These are phyloP conservation scores for Parnassius apollo DNA, from an alignment of 2,888 invertebrate species.

Conservation along the genomic window DNA sequence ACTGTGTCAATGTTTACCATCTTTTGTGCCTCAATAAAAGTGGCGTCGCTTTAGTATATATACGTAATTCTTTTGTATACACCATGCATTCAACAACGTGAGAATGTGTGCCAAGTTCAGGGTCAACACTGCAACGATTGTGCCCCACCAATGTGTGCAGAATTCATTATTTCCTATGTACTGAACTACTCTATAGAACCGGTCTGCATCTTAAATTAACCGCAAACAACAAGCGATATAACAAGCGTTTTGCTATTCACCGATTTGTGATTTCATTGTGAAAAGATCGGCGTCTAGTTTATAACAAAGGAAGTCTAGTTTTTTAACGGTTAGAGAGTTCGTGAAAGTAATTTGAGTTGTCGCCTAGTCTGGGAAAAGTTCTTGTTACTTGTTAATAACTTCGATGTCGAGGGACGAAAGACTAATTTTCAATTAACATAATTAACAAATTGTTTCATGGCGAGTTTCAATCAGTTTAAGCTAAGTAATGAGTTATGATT, in stretches of 20 bases:
- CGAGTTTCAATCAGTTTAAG: no score
- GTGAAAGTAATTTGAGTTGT: slow-evolving; percentile 15
- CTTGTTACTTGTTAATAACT: neutral
- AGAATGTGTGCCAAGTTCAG: slow-evolving; percentile 77
- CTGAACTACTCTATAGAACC: slow-evolving; percentile 41
- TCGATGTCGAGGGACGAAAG: no score
- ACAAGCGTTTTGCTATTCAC: slow-evolving; percentile 28
- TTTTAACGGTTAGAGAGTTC: slow-evolving; percentile 5
- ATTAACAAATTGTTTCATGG: neutral
- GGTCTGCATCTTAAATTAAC: slow-evolving; percentile 47
- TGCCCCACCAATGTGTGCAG: slow-evolving; percentile 35
- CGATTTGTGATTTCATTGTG: slow-evolving; percentile 27
- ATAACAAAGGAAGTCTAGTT: slow-evolving; percentile 29
- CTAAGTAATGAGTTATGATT: neutral
- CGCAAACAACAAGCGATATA: slow-evolving; percentile 42
- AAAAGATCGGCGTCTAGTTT: slow-evolving; percentile 35
- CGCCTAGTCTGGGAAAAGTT: slow-evolving; percentile 26
- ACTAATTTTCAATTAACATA: neutral
- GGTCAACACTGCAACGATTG: slow-evolving; percentile 49
- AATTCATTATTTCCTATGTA: slow-evolving; percentile 41
- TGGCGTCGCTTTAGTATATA: slow-evolving; percentile 54
- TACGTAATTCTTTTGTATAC: slow-evolving; percentile 50
- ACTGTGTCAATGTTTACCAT: slow-evolving; percentile 36
- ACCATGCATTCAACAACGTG: slow-evolving; percentile 58
- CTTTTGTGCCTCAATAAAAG: slow-evolving; percentile 47